Conservation (phyloP, 2,888 invertebrate genomes). For the Hydraecia micacea region DNA sequence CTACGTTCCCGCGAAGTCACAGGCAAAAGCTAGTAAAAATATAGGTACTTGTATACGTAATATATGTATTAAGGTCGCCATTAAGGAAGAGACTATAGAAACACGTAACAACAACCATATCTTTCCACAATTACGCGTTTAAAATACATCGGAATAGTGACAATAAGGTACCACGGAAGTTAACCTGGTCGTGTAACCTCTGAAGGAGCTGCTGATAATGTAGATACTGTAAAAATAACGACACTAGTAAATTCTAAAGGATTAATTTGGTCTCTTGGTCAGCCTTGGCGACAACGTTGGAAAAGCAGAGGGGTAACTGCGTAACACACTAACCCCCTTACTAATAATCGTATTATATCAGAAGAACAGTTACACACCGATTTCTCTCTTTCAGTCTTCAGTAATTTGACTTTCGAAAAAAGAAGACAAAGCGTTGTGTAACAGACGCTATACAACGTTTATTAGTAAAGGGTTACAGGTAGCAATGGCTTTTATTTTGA, state of each 20-base stretch:
- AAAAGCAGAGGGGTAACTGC: not conserved
- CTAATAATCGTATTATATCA: too few relatives aligned
- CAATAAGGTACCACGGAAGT: conserved; percentile 44
- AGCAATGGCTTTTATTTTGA: too few relatives aligned
- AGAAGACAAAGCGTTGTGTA: too few relatives aligned
- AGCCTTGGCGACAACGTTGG: not conserved
- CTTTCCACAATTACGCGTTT: conserved; percentile 23
- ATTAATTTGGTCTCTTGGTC: not conserved
- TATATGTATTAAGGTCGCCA: conserved; percentile 18
- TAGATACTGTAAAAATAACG: not conserved
- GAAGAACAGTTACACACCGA: too few relatives aligned
- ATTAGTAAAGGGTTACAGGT: too few relatives aligned
- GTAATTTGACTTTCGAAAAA: too few relatives aligned
- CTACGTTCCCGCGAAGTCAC: not conserved
- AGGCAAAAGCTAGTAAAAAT: not conserved
- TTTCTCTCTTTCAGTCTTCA: too few relatives aligned
- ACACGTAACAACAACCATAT: conserved; percentile 40
- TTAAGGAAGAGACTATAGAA: conserved; percentile 44
- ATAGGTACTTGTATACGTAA: not conserved
- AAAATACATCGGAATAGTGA: conserved; percentile 34
- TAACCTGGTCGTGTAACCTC: conserved; percentile 12
- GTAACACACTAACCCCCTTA: too few relatives aligned
- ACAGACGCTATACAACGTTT: too few relatives aligned
- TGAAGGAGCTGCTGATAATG: not conserved
- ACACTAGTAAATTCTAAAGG: not conserved